Evolutionary conservation across 2,113 vertebrate genomes (phyloP), one percentile per base, ranked within the genome.

Genomic region (Upupa epops): DNA sequence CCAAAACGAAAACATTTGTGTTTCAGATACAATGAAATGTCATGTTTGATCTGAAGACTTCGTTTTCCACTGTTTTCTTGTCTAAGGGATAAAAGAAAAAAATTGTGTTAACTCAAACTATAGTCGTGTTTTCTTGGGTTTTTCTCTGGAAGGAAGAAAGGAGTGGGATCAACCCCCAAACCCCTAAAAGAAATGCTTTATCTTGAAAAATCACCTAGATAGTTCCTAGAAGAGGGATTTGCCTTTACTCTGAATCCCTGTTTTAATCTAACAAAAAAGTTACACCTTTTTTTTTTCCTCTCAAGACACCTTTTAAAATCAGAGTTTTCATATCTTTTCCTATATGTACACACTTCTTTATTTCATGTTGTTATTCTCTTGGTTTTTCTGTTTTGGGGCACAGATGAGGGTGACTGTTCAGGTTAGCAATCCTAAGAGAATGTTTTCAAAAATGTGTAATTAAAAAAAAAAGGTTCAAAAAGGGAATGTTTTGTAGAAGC

Each of bases 1-100:
- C 48, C 79, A 82, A 83, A 94, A 51, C 22, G 52, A 63, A 66
- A 91, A 55, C 14, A 2, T 77, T 87, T 42, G 80, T 85, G 34
- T 59, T 77, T 91, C 68, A 45, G 78, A 87, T 93, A 83, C 74
- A 91, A 76, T 76, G 74, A 65, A 61, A 48, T 48, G 63, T 73
- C 3, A 0, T 55, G 22, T 88, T 77, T 89, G 75, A 91, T 77
- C 24, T 1, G 22, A 79, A 46, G 28, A 10, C 34, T 72, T 90
- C n/a, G 68, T 88, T 84, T 36, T 28, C 73, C 71, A 71, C 70
- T 90, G 49, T 89, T 87, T 87, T 37, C 77, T 89, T 36, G 17
- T 83, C 83, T 46, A 46, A 82, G 25, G 31, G 29, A 46, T 16
- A 55, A 66, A 92, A 42, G 17, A 21, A 80, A 70, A 48, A 8